Evolutionary conservation across 2,888 invertebrate genomes (phyloP), one percentile per base, ranked within the genome.

Genomic region (Latheticus oryzae): DNA sequence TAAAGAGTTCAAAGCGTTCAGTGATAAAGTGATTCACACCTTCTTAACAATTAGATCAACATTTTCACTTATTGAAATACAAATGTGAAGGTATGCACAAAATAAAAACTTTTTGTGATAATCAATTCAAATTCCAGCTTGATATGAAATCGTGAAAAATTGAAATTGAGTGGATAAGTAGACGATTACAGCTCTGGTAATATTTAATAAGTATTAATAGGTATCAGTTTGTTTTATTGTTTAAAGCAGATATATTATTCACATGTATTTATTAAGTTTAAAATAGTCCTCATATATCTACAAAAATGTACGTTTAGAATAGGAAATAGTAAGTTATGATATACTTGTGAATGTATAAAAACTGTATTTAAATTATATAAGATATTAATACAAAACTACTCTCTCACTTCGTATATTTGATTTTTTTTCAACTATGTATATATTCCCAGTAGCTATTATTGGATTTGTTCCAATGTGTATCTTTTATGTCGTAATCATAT

Each of bases 301-400:
- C 35, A 37, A 28, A 35, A 55, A 58, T 38, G 37, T 58, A 58
- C 11, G 24, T 47, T 38, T 42, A 50, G 50, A 42, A 12, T 51
- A 48, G 42, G 26, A 24, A 42, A 40, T 56, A 42, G 50, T 50
- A 56, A 56, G 26, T 56, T 43, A 57, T 43, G 52, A 52, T 47
- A 43, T 57, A 45, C 45, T 45, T 52, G 58, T 58, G 58, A 58
- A 52, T 58, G 58, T 58, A 58, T 30, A 58, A 51, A 58, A 58
- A 16, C n/a, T 58, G 52, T 58, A 57, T 43, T 57, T 50, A 51
- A 56, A 35, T 56, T 24, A 42, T 42, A 47, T 23, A 16, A 3
- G 42, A 52, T 30, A 45, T 42, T 51, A n/a, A n/a, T 32, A 38
- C 28, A 37, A 30, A 51, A 58, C 43, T 43, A 37, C 52, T 51